These are phyloP conservation scores for Onychomys leucogaster DNA, from an alignment of 2,797 vertebrate genomes.

Conservation along the genomic window DNA sequence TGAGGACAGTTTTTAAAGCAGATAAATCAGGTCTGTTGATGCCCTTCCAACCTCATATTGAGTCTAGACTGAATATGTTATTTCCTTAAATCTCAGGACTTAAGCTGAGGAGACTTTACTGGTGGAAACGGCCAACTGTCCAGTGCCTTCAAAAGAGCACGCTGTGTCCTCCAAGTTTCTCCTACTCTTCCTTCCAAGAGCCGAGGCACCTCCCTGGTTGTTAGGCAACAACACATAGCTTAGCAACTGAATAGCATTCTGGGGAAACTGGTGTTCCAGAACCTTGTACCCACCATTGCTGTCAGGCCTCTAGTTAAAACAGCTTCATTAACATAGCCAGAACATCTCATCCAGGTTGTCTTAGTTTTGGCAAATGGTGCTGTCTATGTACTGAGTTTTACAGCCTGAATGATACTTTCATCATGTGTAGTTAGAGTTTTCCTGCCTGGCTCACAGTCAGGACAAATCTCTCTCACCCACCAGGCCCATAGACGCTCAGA, in stretches of 20 bases:
- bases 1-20: conserved; percentile 36
- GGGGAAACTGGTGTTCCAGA: conserved; percentile 60
- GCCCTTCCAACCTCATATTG: background rate
- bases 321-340: background rate
- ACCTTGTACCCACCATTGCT: background rate
- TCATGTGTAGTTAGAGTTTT: no score
- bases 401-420: background rate
- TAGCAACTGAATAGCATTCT: conserved; percentile 64
- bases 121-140: background rate
- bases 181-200: conserved; percentile 26
- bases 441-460: no score
- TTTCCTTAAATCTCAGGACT: conserved; percentile 30
- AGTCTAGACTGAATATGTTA: background rate
- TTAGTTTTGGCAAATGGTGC: background rate
- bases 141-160: conserved; percentile 41
- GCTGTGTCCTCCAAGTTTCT: conserved; percentile 24
- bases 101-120: conserved; percentile 20
- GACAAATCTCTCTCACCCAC: no score
- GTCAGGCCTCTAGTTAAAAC: background rate
- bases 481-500: no score
- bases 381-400: background rate
- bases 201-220: background rate
- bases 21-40: background rate
- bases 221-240: conserved; percentile 6
- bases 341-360: background rate